These are phyloP conservation scores for Limosa lapponica DNA, from an alignment of 2,797 vertebrate genomes.

Conservation along the genomic window DNA sequence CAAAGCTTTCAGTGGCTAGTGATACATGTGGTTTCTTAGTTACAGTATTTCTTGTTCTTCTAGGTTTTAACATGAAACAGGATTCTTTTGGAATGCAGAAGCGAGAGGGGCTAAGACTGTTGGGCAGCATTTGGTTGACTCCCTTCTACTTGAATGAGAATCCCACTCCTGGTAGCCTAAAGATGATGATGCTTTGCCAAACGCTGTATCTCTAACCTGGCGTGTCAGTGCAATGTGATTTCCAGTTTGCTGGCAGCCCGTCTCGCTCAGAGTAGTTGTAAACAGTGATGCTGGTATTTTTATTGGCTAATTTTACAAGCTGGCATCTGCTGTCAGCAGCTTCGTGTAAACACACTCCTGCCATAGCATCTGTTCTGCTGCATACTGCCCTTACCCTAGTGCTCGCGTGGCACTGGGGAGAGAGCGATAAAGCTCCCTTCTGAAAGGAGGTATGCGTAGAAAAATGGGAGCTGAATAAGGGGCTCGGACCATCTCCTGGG, in stretches of 20 bases:
- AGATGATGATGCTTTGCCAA: neutral
- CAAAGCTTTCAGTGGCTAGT: neutral
- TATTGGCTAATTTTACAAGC: slow-evolving; percentile 67
- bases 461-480: slow-evolving; percentile 18
- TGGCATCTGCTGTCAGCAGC: slow-evolving; percentile 72
- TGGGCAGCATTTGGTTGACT: neutral
- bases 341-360: slow-evolving; percentile 74
- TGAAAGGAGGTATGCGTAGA: slow-evolving; percentile 31
- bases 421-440: slow-evolving; percentile 45
- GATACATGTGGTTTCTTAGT: neutral
- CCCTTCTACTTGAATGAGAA: neutral
- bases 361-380: slow-evolving; percentile 73
- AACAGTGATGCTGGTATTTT: slow-evolving; percentile 60
- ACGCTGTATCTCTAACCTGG: slow-evolving; percentile 10
- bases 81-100: neutral
- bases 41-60: neutral
- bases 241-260: neutral
- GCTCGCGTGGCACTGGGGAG: slow-evolving; percentile 28
- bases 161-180: neutral
- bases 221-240: neutral
- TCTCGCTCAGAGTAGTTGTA: slow-evolving; percentile 55
- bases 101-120: neutral
- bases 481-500: neutral
- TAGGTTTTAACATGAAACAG: neutral
- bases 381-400: slow-evolving; percentile 55